Base-by-base conservation (phyloP, 2,797 vertebrate species). In the Dryobates pubescens region DNA sequence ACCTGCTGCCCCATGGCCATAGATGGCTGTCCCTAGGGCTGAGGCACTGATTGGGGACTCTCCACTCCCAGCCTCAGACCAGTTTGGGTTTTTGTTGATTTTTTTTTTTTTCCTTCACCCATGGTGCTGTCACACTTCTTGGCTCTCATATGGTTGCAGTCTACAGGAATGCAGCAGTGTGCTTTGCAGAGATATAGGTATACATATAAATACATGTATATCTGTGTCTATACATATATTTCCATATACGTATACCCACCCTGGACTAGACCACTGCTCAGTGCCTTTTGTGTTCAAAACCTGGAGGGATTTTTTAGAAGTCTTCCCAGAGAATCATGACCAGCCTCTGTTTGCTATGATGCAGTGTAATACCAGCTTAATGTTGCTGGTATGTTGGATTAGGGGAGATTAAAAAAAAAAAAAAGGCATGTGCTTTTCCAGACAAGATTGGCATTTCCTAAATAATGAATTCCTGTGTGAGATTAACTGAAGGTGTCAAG, bases 1-100 rank as follows among this genome's bases (percentile, higher is more conserved):
- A 98, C 97, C 97, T 98, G 98, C 97, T 98, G 97, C 96, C 97
- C 97, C 84, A 13, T 97, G 91, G 89, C 98, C 98, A 97, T 97
- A 98, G 95, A 98, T 96, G 97, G 98, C 79, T 92, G 89, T 96
- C 84, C 97, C 76, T 10, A 69, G 90, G 54, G 38, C 61, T 2
- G 8, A 6, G 2, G 68, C 74, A 62, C 72, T 92, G 88, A 92
- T 9, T 82, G 86, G 92, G 94, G 67, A 76, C 53, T 77, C 72
- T 56, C 27, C 7, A 59, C 84, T 89, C 93, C 22, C 1, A 6
- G 20, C 10, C 59, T 13, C 1, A 3, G 7, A 47, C 17, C 2
- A 0, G 6, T 49, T 53, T 56, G 86, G 86, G 45, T 62, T 54
- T 17, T 24, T 47, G 18, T 47, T 47, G 45, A 17, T 47, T 47